Evolutionary conservation across 30 jellyfish, hydroid and myxozoan genomes (phyloP).

Genomic region (Pelagia noctiluca): DNA sequence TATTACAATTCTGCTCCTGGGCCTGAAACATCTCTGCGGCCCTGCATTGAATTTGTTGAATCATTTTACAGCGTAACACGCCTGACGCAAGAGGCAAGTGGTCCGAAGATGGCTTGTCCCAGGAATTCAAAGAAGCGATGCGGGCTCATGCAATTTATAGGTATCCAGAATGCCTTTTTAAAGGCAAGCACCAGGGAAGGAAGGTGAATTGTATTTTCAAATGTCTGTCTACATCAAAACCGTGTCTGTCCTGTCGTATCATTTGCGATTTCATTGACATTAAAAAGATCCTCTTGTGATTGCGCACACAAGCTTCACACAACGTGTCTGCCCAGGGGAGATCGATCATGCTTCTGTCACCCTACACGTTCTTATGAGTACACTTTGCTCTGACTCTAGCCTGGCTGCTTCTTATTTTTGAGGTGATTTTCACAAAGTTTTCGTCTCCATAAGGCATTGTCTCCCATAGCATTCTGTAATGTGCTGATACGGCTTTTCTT

Average conservation of each 20-base stretch:
- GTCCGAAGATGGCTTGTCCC: conserved; percentile 93
- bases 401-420: background rate
- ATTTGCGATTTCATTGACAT: background rate
- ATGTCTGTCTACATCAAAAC: background rate
- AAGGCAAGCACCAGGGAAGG: conserved; percentile 78
- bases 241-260: background rate
- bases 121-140: conserved; percentile 92
- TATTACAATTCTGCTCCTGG: too few relatives aligned
- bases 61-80: conserved; percentile 79
- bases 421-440: background rate
- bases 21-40: too few relatives aligned
- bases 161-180: conserved; percentile 83
- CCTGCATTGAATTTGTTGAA: too few relatives aligned
- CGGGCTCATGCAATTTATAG: conserved; percentile 88
- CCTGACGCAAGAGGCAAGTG: conserved; percentile 82
- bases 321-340: background rate
- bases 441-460: too few relatives aligned
- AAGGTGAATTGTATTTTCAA: conserved; percentile 48
- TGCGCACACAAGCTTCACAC: background rate
- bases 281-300: background rate
- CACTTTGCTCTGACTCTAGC: background rate
- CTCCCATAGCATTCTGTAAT: too few relatives aligned
- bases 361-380: background rate
- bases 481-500: too few relatives aligned
- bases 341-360: background rate